Percentiles rank a stretch among this genome's conserved stretches.
These are phyloP conservation scores for Pedionomus torquatus DNA, from an alignment of 2,113 vertebrate genomes.

Conservation along the genomic window DNA sequence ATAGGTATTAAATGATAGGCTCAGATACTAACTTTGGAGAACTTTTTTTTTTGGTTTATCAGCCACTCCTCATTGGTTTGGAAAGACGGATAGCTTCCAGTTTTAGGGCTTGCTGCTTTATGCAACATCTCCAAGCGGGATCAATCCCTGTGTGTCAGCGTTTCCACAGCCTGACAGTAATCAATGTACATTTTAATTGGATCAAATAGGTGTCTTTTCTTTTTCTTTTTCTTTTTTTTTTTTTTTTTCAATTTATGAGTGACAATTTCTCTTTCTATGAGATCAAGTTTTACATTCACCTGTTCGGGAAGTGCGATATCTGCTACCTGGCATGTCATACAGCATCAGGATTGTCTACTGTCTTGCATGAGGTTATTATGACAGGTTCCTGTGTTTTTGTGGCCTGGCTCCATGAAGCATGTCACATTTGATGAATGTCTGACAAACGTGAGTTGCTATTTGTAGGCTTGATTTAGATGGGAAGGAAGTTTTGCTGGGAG, in stretches of 20 bases:
- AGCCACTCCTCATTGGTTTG: background rate
- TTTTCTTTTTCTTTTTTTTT: background rate
- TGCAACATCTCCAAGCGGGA: background rate
- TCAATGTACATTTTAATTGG: slow-evolving; percentile 22
- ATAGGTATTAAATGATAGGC: background rate
- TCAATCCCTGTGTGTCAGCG: background rate
- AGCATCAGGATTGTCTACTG: background rate
- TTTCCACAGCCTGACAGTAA: background rate
- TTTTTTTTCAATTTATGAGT: background rate
- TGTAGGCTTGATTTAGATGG: slow-evolving; percentile 63
- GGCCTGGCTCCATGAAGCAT: slow-evolving; percentile 54
- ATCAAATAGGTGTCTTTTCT: background rate
- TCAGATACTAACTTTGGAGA: background rate
- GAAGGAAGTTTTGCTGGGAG: slow-evolving; percentile 38
- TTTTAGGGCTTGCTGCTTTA: background rate
- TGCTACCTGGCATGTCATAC: background rate
- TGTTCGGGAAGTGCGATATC: background rate
- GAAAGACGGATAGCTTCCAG: background rate
- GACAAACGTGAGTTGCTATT: slow-evolving; percentile 69
- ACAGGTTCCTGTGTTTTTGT: slow-evolving; percentile 37
- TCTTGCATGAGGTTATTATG: slow-evolving; percentile 28
- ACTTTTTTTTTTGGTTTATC: background rate
- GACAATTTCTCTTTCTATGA: background rate
- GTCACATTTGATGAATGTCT: slow-evolving; percentile 69
- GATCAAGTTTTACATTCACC: background rate